Base-by-base conservation (phyloP, 2,888 invertebrate genomes). In the Nymphalis polychloros region DNA sequence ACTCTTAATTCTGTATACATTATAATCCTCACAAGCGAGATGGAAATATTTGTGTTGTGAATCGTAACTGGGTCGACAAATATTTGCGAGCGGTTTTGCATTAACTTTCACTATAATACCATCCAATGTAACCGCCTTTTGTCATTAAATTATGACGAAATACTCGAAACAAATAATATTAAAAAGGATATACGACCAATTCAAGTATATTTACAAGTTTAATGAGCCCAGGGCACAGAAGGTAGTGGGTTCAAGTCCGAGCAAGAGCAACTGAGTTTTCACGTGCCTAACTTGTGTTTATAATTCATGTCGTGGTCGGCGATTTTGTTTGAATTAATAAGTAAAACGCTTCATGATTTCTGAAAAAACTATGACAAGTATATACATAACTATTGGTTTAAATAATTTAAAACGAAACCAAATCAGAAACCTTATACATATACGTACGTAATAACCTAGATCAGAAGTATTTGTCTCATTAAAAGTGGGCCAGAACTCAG, bases 1-100 rank as follows among this genome's bases (percentile, higher is more conserved):
- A 13, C 2, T 6, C 16, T 13, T 5, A n/a, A 8, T 35, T 55
- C 31, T 31, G 31, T 55, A 3, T 17, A n/a, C 8, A 35, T 17
- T 17, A n/a, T 55, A 55, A 31, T 55, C n/a, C 31, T 31, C 31
- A 55, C 27, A n/a, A 7, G 31, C 31, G 55, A 17, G 31, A 8
- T 16, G 23, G 13, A 17, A 8, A 13, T 55, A 10, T 55, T 20
- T 27, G 35, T 55, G 55, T 55, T 55, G 55, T 31, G n/a, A 55
- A 55, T 55, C 27, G 55, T 55, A 53, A 53, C 31, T 41, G 41
- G 49, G 49, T 31, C 31, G 55, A 17, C 55, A 55, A 55, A 55
- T 55, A 55, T 55, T 55, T 31, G 55, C 31, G 27, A 35, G 31
- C 55, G 55, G 31, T 20, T 31, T 7, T 17, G 10, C n/a, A n/a